Percentiles rank a stretch among this genome's conserved stretches.
Evolutionary conservation across 2,797 vertebrate genomes (phyloP).

Genomic region (Gouania willdenowi): DNA sequence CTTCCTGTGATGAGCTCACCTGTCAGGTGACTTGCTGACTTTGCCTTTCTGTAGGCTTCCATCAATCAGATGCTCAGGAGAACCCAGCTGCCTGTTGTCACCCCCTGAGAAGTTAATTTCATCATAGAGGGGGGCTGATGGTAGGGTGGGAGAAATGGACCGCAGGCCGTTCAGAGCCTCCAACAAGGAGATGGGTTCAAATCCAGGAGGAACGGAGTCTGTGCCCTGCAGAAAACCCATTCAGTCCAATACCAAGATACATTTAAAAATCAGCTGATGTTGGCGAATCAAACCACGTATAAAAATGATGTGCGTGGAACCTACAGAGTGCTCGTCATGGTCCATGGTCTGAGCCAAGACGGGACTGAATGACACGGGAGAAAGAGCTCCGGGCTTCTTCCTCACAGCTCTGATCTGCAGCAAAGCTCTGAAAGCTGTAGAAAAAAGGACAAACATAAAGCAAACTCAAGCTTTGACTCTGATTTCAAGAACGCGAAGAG

Average conservation of each 20-base stretch:
- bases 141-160: conserved; percentile 83
- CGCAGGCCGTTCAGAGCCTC: conserved; percentile 92
- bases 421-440: conserved; percentile 90
- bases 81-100: conserved; percentile 76
- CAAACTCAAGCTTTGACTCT: background rate
- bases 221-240: conserved; percentile 73
- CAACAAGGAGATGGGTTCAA: conserved; percentile 93
- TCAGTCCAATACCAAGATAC: background rate
- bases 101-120: conserved; percentile 91
- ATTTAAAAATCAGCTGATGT: background rate
- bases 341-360: conserved; percentile 95
- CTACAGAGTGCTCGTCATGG: conserved; percentile 93
- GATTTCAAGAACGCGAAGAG: background rate
- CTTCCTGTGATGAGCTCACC: conserved; percentile 72
- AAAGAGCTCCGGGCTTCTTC: conserved; percentile 92
- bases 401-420: conserved; percentile 97
- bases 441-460: no score
- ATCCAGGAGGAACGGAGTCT: conserved; percentile 92
- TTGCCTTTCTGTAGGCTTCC: conserved; percentile 85
- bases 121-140: conserved; percentile 89
- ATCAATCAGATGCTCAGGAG: conserved; percentile 84
- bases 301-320: conserved; percentile 4
- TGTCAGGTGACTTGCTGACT: conserved; percentile 93
- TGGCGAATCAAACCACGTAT: background rate
- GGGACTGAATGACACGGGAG: conserved; percentile 94